Conservation (phyloP, 2,888 invertebrate species). For the Pediacus dermestoides region DNA sequence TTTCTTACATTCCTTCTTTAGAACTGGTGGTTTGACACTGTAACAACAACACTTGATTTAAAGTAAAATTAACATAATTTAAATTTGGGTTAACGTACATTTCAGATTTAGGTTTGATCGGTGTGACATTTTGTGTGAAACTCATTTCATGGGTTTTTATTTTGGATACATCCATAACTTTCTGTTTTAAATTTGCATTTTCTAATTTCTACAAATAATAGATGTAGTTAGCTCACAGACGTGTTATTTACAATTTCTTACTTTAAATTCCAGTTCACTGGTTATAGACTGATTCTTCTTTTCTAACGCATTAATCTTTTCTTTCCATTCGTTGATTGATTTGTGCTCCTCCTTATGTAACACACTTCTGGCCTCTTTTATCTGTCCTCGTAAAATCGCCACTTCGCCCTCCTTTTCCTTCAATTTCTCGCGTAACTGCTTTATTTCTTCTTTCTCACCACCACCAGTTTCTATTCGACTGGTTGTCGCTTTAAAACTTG, state of each 20-base stretch:
- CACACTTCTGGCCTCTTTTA: constrained; percentile 51
- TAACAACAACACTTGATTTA: constrained; percentile 6
- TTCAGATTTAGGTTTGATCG: no score
- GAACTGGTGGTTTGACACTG: neutral
- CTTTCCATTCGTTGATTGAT: constrained; percentile 53
- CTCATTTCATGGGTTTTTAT: no score
- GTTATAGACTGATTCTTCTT: constrained; percentile 51
- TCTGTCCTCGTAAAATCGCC: constrained; percentile 54
- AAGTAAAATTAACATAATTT: constrained; percentile 4
- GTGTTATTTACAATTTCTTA: constrained; percentile 27
- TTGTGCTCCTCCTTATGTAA: constrained; percentile 49
- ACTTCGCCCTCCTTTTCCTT: constrained; percentile 58
- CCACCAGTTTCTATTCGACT: constrained; percentile 15
- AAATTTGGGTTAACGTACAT: no score
- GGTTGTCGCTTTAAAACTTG: constrained; percentile 13
- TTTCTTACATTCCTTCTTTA: neutral
- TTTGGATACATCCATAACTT: constrained; percentile 37
- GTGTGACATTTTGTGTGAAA: no score
- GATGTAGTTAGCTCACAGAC: neutral
- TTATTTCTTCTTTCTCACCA: constrained; percentile 26
- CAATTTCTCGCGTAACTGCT: constrained; percentile 49
- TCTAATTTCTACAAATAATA: constrained; percentile 58
- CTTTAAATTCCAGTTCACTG: constrained; percentile 59
- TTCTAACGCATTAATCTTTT: constrained; percentile 49
- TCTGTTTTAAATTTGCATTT: constrained; percentile 57